Percentiles rank a stretch among this genome's conserved stretches.
Evolutionary conservation across 2,797 vertebrate species (phyloP).

Genomic region (Parotocinclus haroldoi): DNA sequence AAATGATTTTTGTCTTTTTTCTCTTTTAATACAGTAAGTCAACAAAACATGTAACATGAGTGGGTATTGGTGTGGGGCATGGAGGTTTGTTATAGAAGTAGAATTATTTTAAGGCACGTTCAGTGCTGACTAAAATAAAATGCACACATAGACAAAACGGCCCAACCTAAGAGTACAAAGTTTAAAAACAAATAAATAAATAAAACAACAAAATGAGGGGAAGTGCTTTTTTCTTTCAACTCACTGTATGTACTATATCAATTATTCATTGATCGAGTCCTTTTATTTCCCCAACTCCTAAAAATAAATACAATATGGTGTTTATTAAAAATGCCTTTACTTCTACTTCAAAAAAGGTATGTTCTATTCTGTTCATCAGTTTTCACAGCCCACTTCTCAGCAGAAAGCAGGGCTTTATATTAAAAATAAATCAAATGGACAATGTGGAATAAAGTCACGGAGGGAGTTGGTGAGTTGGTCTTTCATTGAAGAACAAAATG

Average conservation of each 20-base stretch:
- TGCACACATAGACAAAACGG: constrained; percentile 17
- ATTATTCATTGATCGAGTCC: constrained; percentile 47
- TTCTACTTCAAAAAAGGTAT: constrained; percentile 46
- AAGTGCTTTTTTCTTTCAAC: constrained; percentile 55
- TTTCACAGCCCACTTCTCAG: constrained; percentile 15
- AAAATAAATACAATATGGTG: constrained; percentile 55
- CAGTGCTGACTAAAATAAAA: background rate
- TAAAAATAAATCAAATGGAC: background rate
- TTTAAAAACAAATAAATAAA: constrained; percentile 54
- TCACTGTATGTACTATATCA: constrained; percentile 29
- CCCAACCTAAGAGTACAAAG: constrained; percentile 30
- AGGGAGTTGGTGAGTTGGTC: too few species aligned
- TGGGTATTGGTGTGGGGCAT: too few species aligned
- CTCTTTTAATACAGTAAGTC: too few species aligned
- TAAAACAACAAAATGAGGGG: constrained; percentile 47
- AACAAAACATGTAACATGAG: too few species aligned
- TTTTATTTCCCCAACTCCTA: constrained; percentile 50
- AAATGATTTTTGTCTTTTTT: too few species aligned
- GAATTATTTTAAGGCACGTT: constrained; percentile 13
- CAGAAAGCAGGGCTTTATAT: constrained; percentile 3
- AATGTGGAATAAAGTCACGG: background rate
- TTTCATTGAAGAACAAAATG: too few species aligned
- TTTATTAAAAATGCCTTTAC: constrained; percentile 38
- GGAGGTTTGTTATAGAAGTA: too few species aligned
- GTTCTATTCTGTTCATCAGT: constrained; percentile 13